Base-by-base conservation (phyloP, 1,140 invertebrate genomes). In the Trichogramma pretiosum region DNA sequence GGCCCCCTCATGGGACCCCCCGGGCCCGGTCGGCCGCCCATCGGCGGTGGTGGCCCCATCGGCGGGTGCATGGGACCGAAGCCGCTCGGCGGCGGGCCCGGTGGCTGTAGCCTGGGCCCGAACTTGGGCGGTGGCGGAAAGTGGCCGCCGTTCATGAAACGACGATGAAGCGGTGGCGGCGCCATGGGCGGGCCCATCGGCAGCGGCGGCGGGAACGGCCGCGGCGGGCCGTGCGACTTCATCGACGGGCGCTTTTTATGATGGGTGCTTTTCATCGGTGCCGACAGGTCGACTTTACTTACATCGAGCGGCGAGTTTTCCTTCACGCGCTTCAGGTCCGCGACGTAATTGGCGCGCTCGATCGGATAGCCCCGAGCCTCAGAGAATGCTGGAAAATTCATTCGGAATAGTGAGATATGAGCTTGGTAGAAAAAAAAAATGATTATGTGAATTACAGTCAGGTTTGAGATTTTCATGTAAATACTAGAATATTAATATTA, bases 331-430 rank as follows among this genome's bases (percentile, higher is more conserved):
- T 42, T 54, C 5, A 67, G 33, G 5, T 51, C 48, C 22, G 58
- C 56, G 37, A 75, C 52, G 52, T 77, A 79, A 45, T 62, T 73
- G 10, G 68, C 53, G 22, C 76, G 70, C 56, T 77, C 78, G 30
- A 83, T 78, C 26, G 68, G 36, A 52, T 83, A 76, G 1, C 80
- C 80, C 7, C 80, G 74, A 3, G 78, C 79, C 13, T 60, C 62
- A 49, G 74, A 63, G 56, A 82, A 82, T 38, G 58, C 80, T 82
- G 58, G 18, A 70, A 67, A n/a, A n/a, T n/a, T n/a, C n/a, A n/a
- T n/a, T n/a, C n/a, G n/a, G n/a, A n/a, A n/a, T n/a, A n/a, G n/a
- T n/a, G n/a, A n/a, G n/a, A n/a, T n/a, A n/a, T n/a, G n/a, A n/a
- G n/a, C n/a, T n/a, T n/a, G n/a, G n/a, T n/a, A n/a, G n/a, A n/a